phyloP scores from a whole-genome alignment of 2,888 invertebrate species.

The Aspidapion aeneum region DNA sequence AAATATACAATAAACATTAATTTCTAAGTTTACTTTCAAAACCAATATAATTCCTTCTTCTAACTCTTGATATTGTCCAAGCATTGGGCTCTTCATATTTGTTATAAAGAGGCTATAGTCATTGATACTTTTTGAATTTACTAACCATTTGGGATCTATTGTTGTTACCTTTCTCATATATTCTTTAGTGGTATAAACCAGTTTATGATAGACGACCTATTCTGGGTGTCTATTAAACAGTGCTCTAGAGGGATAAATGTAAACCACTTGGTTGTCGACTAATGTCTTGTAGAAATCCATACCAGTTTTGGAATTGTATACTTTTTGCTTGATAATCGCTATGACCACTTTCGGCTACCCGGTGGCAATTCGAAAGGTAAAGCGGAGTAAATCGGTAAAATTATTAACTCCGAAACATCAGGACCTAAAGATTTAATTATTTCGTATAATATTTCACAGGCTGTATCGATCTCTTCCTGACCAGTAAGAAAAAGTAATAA shows the following conservation, averaged over 20 bases:
- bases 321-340: slow-evolving; percentile 99
- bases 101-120: slow-evolving; percentile 95
- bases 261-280: slow-evolving; percentile 96
- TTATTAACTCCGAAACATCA: slow-evolving; percentile 96
- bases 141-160: slow-evolving; percentile 98
- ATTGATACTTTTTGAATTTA: slow-evolving; percentile 98
- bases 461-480: slow-evolving; percentile 98
- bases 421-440: slow-evolving; percentile 98
- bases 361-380: slow-evolving; percentile 99
- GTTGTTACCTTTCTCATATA: slow-evolving; percentile 99
- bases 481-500: slow-evolving; percentile 90
- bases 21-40: too few species aligned
- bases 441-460: slow-evolving; percentile 97
- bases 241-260: slow-evolving; percentile 98
- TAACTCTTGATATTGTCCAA: slow-evolving; percentile 95
- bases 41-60: slow-evolving; percentile 78
- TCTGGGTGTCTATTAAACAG: slow-evolving; percentile 98
- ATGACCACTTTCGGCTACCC: slow-evolving; percentile 97
- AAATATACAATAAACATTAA: too few species aligned
- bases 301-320: slow-evolving; percentile 94
- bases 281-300: slow-evolving; percentile 99
- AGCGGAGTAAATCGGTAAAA: slow-evolving; percentile 96
- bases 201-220: slow-evolving; percentile 99
- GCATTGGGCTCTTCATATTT: slow-evolving; percentile 99
- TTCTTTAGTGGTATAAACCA: slow-evolving; percentile 98